Conservation (phyloP, 2,797 vertebrate genomes). For the Sitta carolinensis region DNA sequence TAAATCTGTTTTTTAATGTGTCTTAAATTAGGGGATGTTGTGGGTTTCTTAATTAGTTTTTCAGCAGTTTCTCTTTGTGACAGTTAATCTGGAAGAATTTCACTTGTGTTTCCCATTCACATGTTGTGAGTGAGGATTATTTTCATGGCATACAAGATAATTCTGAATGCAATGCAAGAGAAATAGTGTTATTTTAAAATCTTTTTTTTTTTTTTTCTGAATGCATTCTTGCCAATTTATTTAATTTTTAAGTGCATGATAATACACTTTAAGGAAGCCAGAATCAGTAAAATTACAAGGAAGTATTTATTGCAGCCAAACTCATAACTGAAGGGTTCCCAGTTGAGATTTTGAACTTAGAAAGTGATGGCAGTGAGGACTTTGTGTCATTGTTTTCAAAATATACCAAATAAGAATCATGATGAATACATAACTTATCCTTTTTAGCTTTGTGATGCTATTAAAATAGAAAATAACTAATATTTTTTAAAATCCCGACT, state of each 20-base stretch:
- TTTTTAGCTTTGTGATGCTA: neutral
- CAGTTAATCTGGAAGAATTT: neutral
- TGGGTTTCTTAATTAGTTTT: neutral
- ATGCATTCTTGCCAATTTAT: neutral
- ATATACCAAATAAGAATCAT: neutral
- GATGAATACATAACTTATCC: neutral
- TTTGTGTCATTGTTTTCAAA: neutral
- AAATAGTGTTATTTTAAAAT: neutral
- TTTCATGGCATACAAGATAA: neutral
- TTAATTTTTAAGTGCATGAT: neutral
- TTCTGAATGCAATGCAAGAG: neutral
- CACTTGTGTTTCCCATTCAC: neutral
- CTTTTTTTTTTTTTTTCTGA: neutral
- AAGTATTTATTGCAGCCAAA: neutral
- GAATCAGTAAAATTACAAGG: neutral
- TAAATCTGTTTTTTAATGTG: neutral
- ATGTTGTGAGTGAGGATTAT: neutral
- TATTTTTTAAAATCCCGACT: fast-evolving
- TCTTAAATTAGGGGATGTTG: neutral
- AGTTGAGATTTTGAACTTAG: neutral
- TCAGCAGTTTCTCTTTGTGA: neutral
- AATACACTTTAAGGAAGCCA: neutral
- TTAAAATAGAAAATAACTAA: neutral
- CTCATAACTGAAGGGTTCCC: neutral
- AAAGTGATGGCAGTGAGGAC: neutral